Evolutionary conservation across 2,888 invertebrate genomes (phyloP).

Genomic region (Lacanobia wlatinum): DNA sequence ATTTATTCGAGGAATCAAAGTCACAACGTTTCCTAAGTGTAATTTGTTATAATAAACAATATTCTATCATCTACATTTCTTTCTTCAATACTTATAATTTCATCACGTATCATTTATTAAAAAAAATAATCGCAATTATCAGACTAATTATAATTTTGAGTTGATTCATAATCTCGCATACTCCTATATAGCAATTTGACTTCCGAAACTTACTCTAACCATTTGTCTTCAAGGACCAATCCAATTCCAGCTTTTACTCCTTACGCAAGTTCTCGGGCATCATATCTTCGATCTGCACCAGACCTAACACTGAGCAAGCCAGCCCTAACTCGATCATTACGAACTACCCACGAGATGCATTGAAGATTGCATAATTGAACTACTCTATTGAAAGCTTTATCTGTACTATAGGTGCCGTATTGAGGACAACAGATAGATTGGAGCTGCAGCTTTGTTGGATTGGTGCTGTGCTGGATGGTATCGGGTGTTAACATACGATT

Average conservation of each 20-base stretch:
- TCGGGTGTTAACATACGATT: slow-evolving; percentile 35
- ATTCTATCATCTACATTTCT: too few species aligned
- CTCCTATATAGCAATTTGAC: background rate
- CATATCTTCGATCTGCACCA: slow-evolving; percentile 61
- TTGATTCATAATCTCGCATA: too few species aligned
- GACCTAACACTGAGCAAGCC: slow-evolving; percentile 28
- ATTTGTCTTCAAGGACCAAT: slow-evolving; percentile 25
- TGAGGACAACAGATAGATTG: slow-evolving; percentile 46
- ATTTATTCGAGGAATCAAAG: too few species aligned
- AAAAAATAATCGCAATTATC: too few species aligned
- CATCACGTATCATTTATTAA: too few species aligned
- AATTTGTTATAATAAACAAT: too few species aligned
- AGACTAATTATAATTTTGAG: too few species aligned
- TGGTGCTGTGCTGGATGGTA: slow-evolving; percentile 22
- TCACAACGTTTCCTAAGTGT: too few species aligned
- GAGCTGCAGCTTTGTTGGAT: slow-evolving; percentile 38
- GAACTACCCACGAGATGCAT: slow-evolving; percentile 68
- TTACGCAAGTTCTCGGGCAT: slow-evolving; percentile 60
- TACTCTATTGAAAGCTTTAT: slow-evolving; percentile 62
- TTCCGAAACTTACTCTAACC: background rate
- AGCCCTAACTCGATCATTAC: slow-evolving; percentile 70
- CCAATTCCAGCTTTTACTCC: slow-evolving; percentile 43
- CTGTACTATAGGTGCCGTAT: slow-evolving; percentile 47
- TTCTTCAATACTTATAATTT: too few species aligned
- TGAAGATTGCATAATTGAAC: slow-evolving; percentile 69